Conservation (phyloP, 1,140 invertebrate species). For the Solenopsis invicta region DNA sequence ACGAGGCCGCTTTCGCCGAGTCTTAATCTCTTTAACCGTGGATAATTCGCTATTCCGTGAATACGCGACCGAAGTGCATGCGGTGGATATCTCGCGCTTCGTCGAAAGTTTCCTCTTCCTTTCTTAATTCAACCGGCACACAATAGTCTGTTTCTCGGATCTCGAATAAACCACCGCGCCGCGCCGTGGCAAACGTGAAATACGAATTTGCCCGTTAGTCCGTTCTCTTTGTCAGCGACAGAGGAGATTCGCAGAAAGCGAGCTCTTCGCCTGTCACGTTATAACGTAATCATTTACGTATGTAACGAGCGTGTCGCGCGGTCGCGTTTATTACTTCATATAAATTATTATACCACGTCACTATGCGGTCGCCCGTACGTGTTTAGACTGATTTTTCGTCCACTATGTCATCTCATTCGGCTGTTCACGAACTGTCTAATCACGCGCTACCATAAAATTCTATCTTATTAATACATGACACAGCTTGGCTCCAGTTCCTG, state of each 20-base stretch:
- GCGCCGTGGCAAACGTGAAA: conserved; percentile 11
- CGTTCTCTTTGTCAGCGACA: neutral
- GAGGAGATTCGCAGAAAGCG: conserved; percentile 29
- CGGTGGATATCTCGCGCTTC: conserved; percentile 23
- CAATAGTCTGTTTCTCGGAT: conserved; percentile 29
- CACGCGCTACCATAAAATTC: conserved; percentile 14
- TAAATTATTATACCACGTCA: conserved; percentile 8
- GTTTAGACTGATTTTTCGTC: conserved; percentile 23
- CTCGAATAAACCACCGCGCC: neutral
- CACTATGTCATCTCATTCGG: neutral
- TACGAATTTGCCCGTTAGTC: conserved; percentile 15
- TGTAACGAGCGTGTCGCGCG: conserved; percentile 5
- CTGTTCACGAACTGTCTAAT: neutral
- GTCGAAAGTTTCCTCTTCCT: conserved; percentile 40
- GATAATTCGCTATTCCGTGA: conserved; percentile 39
- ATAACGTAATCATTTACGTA: conserved; percentile 23
- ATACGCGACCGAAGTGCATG: conserved; percentile 26
- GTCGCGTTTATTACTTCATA: neutral
- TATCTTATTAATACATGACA: conserved; percentile 12
- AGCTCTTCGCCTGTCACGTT: neutral
- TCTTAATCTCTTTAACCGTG: conserved; percentile 51
- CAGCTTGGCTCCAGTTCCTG: neutral
- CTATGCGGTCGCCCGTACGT: neutral
- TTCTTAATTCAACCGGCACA: conserved; percentile 33
- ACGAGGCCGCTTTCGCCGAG: conserved; percentile 22